Evolutionary conservation across 2,888 invertebrate species (phyloP), one percentile per base, ranked within the genome.

Genomic region (Perithous albicinctus): DNA sequence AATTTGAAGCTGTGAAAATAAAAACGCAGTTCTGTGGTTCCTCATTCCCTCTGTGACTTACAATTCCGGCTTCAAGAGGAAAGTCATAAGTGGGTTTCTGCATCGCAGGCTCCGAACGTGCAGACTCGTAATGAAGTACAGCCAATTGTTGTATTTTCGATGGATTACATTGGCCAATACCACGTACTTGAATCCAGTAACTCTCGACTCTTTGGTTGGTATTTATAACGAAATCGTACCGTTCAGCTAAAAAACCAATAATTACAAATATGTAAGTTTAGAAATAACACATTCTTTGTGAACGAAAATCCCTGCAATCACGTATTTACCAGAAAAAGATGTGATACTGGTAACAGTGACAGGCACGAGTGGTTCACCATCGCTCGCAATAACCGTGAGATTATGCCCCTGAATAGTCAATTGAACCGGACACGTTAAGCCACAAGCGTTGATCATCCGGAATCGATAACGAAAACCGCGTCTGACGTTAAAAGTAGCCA

Each of bases 171-270:
- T 95, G 93, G 46, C 93, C 93, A 2, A 94, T 88, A 23, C 94
- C 94, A 61, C 93, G 92, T 32, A 93, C 91, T 80, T 94, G 93
- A 70, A 94, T 93, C 94, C 94, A 94, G 87, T 94, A 94, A n/a
- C 93, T 92, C 4, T 88, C 93, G 4, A 91, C 85, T 0, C 86
- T 85, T 82, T 93, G 93, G 80, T 93, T 91, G 0, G 94, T 93
- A 35, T 90, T 88, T 1, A 96, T 87, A 0, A 95, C 93, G 1
- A 95, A 94, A 85, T 96, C 96, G 91, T 94, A 94, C 35, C 96
- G 93, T 88, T 96, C 96, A 0, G 96, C 96, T 93, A 10, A 7
- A 18, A 20, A 61, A 18, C n/a, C 8, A 61, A 35, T 8, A 15
- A 29, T 10, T 7, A 18, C 5, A 35, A 35, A 18, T 23, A 26